Evolutionary conservation across 1,140 invertebrate species (phyloP).

Genomic region (Goniozus legneri): DNA sequence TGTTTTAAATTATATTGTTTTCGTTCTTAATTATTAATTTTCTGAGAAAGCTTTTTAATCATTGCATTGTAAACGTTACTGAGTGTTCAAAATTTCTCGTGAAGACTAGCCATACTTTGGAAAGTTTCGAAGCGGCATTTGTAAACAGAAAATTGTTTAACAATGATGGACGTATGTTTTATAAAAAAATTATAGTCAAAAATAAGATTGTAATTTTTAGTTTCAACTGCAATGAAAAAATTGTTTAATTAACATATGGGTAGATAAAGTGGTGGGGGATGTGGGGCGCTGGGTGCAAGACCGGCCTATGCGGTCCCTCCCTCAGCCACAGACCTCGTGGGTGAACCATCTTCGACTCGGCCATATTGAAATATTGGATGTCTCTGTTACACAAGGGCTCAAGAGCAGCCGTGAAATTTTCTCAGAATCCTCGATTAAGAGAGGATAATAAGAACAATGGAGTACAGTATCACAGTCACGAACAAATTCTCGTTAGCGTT

Average conservation of each 20-base stretch:
- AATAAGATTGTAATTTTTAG: constrained; percentile 18
- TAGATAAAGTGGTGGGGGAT: constrained; percentile 8
- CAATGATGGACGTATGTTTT: not conserved
- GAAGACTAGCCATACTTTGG: too few relatives aligned
- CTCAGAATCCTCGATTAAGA: constrained; percentile 46
- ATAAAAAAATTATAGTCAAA: constrained; percentile 5
- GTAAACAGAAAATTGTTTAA: not conserved
- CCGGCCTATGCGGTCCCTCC: constrained; percentile 19
- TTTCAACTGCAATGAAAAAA: not conserved
- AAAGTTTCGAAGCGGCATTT: too few relatives aligned
- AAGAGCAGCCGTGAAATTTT: constrained; percentile 52
- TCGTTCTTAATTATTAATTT: too few relatives aligned
- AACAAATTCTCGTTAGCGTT: constrained; percentile 92
- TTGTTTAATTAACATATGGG: constrained; percentile 3
- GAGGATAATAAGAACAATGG: constrained; percentile 63
- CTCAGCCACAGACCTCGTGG: constrained; percentile 48
- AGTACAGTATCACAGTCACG: constrained; percentile 88
- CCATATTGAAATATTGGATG: constrained; percentile 56
- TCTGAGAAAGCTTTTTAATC: too few relatives aligned
- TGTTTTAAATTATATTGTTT: too few relatives aligned
- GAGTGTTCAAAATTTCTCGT: too few relatives aligned
- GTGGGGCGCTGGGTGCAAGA: constrained; percentile 23
- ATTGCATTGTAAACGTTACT: too few relatives aligned
- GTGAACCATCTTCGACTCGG: constrained; percentile 43
- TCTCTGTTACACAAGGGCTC: constrained; percentile 53